Conservation (phyloP, 2,888 invertebrate species). For the Anorthoa munda region DNA sequence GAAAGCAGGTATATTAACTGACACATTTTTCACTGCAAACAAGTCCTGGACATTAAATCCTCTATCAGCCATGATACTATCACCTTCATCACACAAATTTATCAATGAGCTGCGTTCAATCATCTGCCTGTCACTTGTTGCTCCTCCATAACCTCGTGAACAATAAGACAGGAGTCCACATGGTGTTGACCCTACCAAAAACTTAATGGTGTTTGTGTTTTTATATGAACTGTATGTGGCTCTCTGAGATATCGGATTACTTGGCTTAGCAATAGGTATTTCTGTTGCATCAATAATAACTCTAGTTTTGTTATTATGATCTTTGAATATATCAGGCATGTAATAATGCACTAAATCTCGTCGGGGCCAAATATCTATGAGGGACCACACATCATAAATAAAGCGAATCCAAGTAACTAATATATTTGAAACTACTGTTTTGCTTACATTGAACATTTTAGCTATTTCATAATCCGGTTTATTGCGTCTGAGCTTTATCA, state of each 20-base stretch:
- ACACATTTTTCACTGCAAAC: too few relatives aligned
- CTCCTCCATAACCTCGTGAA: constrained; percentile 2
- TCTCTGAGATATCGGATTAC: neutral
- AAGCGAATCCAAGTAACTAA: constrained; percentile 3
- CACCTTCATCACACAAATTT: constrained; percentile 4
- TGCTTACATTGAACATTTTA: constrained; percentile 10
- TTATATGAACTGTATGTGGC: constrained; percentile 5
- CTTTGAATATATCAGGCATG: constrained; percentile 11
- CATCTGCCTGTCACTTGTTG: constrained; percentile 11
- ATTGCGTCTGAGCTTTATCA: neutral
- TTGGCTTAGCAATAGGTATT: constrained; percentile 2
- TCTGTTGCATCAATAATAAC: constrained; percentile 12
- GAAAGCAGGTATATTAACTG: too few relatives aligned
- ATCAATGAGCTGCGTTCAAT: constrained; percentile 7
- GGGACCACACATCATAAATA: constrained; percentile 1
- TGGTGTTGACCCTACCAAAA: constrained; percentile 6
- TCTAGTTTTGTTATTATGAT: neutral
- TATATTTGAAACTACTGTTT: constrained; percentile 11
- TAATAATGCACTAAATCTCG: constrained; percentile 9
- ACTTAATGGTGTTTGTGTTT: constrained; percentile 2
- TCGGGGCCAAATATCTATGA: constrained; percentile 8
- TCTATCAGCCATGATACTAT: constrained; percentile 12
- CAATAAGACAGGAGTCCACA: too few relatives aligned
- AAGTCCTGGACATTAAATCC: too few relatives aligned
- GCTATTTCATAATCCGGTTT: constrained; percentile 10